These are phyloP conservation scores for Mantis religiosa DNA, from an alignment of 2,888 invertebrate genomes.

Conservation along the genomic window DNA sequence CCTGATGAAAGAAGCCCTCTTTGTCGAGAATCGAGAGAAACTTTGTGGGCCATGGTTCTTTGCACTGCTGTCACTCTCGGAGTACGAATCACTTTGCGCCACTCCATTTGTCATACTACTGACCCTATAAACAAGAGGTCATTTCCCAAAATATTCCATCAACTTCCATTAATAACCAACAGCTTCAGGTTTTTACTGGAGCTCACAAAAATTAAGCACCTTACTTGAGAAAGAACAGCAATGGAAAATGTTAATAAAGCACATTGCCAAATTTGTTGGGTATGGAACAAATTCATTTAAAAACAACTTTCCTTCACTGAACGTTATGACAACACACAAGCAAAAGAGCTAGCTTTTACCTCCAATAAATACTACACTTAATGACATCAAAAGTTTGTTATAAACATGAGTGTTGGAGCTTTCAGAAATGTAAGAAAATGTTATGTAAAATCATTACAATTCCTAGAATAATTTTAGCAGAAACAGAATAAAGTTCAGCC, in stretches of 20 bases:
- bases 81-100: conserved; percentile 4
- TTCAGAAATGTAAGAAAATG: no score
- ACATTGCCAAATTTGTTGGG: no score
- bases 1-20: conserved; percentile 30
- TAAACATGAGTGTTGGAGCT: no score
- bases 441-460: no score
- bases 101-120: conserved; percentile 24
- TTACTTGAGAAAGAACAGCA: neutral
- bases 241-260: no score
- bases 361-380: no score
- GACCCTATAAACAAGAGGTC: conserved; percentile 28
- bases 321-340: no score
- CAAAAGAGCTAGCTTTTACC: no score
- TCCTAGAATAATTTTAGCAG: no score
- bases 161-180: neutral
- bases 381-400: no score
- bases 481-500: no score
- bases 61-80: conserved; percentile 19
- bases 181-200: neutral
- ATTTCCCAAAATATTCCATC: neutral
- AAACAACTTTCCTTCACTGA: no score
- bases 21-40: conserved; percentile 28
- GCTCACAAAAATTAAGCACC: neutral
- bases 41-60: conserved; percentile 22
- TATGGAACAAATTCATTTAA: neutral